Conservation (phyloP, 2,113 vertebrate species). For the Hystrix brachyura region DNA sequence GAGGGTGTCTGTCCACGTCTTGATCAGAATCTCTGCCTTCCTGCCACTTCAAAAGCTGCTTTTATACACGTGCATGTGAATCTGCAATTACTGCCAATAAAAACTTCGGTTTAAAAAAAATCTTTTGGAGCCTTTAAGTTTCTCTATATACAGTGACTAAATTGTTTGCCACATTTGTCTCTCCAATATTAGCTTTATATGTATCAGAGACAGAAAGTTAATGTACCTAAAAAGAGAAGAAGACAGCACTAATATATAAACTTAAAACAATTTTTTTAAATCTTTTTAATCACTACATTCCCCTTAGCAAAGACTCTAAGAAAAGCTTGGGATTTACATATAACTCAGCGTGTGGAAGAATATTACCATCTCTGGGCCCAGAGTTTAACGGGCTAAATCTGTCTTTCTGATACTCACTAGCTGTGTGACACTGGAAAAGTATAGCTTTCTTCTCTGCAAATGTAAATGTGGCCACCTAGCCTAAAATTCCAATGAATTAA, state of each 20-base stretch:
- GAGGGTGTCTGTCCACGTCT: not conserved
- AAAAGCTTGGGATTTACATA: not conserved
- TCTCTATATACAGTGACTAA: conserved; percentile 49
- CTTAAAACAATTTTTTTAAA: not conserved
- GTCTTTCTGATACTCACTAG: not conserved
- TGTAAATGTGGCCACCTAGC: not conserved
- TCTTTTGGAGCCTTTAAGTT: not conserved
- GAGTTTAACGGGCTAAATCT: not conserved
- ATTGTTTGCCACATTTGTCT: not conserved
- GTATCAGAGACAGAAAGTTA: conserved; percentile 17
- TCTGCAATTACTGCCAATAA: not conserved
- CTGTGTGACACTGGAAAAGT: not conserved
- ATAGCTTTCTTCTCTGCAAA: not conserved
- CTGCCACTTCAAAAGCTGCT: not conserved
- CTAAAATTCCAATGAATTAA: not conserved
- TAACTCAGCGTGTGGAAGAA: not conserved
- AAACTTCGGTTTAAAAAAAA: not conserved
- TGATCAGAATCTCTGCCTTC: conserved; percentile 32
- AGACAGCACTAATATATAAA: conserved; percentile 12
- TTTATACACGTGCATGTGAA: not conserved
- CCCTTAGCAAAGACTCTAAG: not conserved
- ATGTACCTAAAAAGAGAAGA: not conserved
- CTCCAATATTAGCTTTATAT: conserved; percentile 32
- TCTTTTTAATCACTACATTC: not conserved
- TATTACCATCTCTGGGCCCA: not conserved